Percentiles rank a stretch among this genome's conserved stretches.
Evolutionary conservation across 2,888 invertebrate genomes (phyloP).

Genomic region (Heliconius hortense): DNA sequence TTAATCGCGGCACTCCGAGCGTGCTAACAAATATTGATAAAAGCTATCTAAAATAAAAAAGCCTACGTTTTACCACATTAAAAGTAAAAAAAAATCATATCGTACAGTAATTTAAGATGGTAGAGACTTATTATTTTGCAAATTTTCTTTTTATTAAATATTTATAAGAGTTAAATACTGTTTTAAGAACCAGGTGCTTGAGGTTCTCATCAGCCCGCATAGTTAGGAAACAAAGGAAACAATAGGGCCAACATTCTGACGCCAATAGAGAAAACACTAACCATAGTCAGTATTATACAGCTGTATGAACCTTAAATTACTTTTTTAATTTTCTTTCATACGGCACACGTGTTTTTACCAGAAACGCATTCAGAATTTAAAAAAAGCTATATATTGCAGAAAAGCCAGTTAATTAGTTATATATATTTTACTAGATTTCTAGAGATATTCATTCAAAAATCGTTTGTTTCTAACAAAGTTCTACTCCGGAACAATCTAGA

Average conservation of each 20-base stretch:
- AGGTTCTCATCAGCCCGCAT: conserved; percentile 30
- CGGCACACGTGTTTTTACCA: not conserved
- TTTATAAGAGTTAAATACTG: not conserved
- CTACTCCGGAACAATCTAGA: no score
- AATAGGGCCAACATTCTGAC: conserved; percentile 30
- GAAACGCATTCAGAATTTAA: not conserved
- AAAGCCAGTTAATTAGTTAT: not conserved
- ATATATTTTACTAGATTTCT: not conserved
- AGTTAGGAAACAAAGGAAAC: conserved; percentile 27
- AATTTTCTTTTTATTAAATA: not conserved
- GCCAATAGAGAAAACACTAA: conserved; percentile 22
- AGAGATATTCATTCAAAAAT: not conserved
- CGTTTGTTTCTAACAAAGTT: not conserved
- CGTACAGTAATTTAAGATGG: not conserved
- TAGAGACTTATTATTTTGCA: not conserved
- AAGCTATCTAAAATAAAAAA: not conserved
- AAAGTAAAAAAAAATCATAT: not conserved
- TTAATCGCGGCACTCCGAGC: not conserved
- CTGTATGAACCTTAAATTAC: conserved; percentile 24
- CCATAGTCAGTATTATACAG: conserved; percentile 12
- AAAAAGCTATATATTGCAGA: not conserved
- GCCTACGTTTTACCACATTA: not conserved
- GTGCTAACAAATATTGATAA: not conserved
- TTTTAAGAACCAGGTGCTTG: conserved; percentile 2
- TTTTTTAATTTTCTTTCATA: conserved; percentile 25